Conservation (phyloP, 2,113 vertebrate genomes). For the Lepus europaeus region DNA sequence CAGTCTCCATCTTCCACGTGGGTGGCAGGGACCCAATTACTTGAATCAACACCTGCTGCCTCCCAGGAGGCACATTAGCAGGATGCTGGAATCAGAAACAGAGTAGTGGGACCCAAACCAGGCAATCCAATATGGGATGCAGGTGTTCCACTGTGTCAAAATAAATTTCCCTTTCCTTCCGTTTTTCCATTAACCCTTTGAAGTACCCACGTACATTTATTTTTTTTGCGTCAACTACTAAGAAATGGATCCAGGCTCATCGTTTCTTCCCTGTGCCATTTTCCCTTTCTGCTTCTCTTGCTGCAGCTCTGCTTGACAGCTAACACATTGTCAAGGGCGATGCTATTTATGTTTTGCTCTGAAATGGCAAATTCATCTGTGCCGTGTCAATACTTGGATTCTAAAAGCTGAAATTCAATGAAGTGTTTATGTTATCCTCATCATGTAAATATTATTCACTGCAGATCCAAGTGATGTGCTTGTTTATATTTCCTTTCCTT, state of each 20-base stretch:
- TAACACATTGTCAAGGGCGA: neutral
- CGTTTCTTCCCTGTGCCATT: neutral
- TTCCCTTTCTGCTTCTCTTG: neutral
- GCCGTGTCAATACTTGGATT: neutral
- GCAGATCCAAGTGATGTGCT: neutral
- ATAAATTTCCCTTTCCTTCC: too few species aligned
- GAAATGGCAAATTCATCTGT: neutral
- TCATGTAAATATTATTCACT: neutral
- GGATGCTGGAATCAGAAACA: too few species aligned
- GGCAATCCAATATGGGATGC: too few species aligned
- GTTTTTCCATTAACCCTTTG: too few species aligned
- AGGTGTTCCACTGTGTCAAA: too few species aligned
- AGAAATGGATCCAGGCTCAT: neutral
- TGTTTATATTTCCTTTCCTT: neutral
- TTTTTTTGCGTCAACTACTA: neutral
- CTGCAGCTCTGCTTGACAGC: neutral
- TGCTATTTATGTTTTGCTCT: slow-evolving; percentile 4
- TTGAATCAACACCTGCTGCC: too few species aligned
- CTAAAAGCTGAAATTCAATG: neutral
- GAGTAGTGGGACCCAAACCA: too few species aligned
- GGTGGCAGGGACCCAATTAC: too few species aligned
- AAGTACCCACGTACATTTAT: too few species aligned
- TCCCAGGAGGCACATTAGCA: too few species aligned
- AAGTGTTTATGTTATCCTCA: neutral
- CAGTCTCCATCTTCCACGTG: too few species aligned